Evolutionary conservation across 2,113 vertebrate species (phyloP), one percentile per base, ranked within the genome.

Genomic region (Microtus richardsoni): DNA sequence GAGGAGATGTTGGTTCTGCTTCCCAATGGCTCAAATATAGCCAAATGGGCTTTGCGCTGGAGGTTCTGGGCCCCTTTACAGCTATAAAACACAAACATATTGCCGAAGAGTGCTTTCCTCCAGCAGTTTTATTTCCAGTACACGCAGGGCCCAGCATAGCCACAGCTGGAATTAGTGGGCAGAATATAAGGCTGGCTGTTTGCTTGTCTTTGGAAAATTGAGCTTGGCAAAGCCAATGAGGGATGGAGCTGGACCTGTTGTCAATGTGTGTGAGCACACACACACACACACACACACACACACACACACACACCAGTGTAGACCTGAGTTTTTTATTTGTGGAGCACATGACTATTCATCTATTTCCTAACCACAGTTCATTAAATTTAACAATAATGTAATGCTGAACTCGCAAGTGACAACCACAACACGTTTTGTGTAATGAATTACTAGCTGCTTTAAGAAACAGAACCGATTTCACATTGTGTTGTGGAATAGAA

Each of bases 401-500:
- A 96, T 88, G 97, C 91, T 74, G 71, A 82, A 86, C 97, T 95
- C 97, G 96, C 44, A 60, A 90, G 97, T 95, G 97, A 98, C 91
- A 97, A 97, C 39, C 0, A 49, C 33, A 70, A 90, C 58, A 89
- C 98, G 97, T 75, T 98, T 97, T 77, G 92, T 95, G 95, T 96
- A 94, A 96, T 98, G 96, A 98, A 98, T 98, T 98, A 92, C 93
- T 97, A 96, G 92, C 96, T 98, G 68, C 91, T 97, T 98, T 98
- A 98, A 98, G 95, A 98, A 98, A 97, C 30, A 52, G 93, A 74
- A 96, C 95, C 93, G 87, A 97, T 98, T 98, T 97, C 96, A 98
- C 96, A 93, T 47, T 88, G 4, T 93, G 97, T 94, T 89, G 86
- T 92, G 78, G 87, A 97, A 95, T 94, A 68, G 93, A 94, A 98